Percentiles rank a stretch among this genome's conserved stretches.
phyloP scores from a whole-genome alignment of 2,888 invertebrate species.

The Ennomos quercinarius region DNA sequence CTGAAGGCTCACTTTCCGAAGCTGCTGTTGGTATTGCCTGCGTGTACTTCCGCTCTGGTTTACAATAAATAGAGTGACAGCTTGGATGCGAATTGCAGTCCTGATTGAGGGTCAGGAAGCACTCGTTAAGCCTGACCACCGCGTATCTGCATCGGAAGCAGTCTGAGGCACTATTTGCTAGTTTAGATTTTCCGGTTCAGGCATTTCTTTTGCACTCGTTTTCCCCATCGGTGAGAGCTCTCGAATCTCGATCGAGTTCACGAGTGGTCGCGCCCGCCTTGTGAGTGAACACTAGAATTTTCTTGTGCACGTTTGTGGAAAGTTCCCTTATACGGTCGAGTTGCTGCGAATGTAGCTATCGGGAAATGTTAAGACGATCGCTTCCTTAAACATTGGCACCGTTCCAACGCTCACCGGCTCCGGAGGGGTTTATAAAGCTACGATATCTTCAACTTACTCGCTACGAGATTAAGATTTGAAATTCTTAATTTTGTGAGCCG shows the following conservation, averaged over 20 bases:
- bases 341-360: constrained; percentile 68
- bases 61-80: constrained; percentile 54
- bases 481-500: constrained; percentile 24
- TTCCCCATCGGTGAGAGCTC: constrained; percentile 44
- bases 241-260: constrained; percentile 61
- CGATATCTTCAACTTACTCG: constrained; percentile 42
- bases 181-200: constrained; percentile 45
- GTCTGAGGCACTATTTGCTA: constrained; percentile 49
- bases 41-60: constrained; percentile 49
- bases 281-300: constrained; percentile 48
- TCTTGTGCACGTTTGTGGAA: constrained; percentile 64
- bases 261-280: constrained; percentile 63
- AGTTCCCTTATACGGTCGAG: constrained; percentile 64
- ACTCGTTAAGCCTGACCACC: constrained; percentile 60
- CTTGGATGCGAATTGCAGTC: constrained; percentile 54
- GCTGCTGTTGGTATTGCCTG: constrained; percentile 27
- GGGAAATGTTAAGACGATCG: constrained; percentile 68
- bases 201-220: constrained; percentile 52
- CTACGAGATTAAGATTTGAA: constrained; percentile 43
- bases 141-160: constrained; percentile 63
- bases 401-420: constrained; percentile 61
- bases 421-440: constrained; percentile 40
- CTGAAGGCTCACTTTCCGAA: constrained; percentile 46
- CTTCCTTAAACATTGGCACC: constrained; percentile 66
- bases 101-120: constrained; percentile 62